phyloP scores from a whole-genome alignment of 2,888 invertebrate genomes.

The Harpalus rubripes region DNA sequence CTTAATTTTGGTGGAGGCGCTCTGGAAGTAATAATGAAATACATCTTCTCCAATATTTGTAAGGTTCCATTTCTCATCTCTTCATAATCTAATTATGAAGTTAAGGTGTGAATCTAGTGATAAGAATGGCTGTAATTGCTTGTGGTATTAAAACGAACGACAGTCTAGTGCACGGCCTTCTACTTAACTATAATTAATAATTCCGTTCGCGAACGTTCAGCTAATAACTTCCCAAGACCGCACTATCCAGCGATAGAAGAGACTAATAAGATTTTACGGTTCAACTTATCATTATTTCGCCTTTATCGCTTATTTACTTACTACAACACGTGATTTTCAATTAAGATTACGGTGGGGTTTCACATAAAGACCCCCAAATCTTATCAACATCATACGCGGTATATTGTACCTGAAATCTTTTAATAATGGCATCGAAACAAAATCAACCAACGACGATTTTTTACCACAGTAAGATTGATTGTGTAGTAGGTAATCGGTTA shows the following conservation, averaged over 20 bases:
- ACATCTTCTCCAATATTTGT: no score
- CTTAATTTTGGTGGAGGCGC: no score
- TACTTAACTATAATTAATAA: conserved; percentile 62
- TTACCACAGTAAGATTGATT: no score
- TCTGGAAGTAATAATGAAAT: no score
- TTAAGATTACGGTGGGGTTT: not conserved
- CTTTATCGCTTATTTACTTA: conserved; percentile 51
- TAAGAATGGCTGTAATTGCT: conserved; percentile 3
- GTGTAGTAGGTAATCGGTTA: no score
- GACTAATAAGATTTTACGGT: conserved; percentile 61
- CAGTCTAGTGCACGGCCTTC: conserved; percentile 44
- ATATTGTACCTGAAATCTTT: no score
- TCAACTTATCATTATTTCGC: conserved; percentile 54
- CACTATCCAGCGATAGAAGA: conserved; percentile 23
- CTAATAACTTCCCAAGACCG: conserved; percentile 41
- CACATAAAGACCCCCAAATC: no score
- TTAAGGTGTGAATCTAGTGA: not conserved
- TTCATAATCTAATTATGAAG: no score
- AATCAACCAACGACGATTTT: no score
- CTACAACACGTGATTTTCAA: conserved; percentile 14
- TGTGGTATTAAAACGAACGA: conserved; percentile 54
- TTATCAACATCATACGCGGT: no score
- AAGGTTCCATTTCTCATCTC: no score
- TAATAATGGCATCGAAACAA: no score
- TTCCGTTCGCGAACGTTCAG: conserved; percentile 22